Percentiles rank a stretch among this genome's conserved stretches.
Evolutionary conservation across 2,797 vertebrate species (phyloP).

Genomic region (Anas bahamensis): DNA sequence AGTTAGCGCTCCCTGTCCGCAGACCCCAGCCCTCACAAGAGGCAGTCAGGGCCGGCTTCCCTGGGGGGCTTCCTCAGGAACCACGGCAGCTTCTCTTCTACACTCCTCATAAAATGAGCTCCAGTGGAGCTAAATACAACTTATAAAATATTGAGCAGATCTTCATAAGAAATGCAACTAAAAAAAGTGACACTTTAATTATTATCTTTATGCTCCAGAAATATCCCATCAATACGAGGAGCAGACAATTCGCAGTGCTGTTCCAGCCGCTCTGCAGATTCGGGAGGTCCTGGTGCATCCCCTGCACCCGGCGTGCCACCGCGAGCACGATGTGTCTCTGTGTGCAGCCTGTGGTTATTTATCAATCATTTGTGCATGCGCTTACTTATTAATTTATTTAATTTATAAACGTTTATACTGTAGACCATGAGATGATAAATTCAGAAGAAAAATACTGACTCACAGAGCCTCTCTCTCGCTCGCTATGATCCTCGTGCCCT

Average conservation of each 20-base stretch:
- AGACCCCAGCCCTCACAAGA: neutral
- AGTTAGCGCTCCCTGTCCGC: fast-evolving
- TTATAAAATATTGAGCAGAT: constrained; percentile 41
- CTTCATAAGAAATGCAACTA: constrained; percentile 34
- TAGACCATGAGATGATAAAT: neutral
- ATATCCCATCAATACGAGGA: constrained; percentile 35
- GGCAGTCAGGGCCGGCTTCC: neutral
- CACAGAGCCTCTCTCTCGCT: neutral
- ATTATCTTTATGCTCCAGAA: constrained; percentile 60
- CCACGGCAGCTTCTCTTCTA: neutral
- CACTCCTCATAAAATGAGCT: constrained; percentile 16
- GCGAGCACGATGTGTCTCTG: neutral
- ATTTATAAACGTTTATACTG: constrained; percentile 18
- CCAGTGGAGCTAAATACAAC: constrained; percentile 44
- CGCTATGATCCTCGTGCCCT: neutral
- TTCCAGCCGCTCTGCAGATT: neutral
- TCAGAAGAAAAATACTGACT: neutral
- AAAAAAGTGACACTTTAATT: constrained; percentile 58
- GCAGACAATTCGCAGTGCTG: constrained; percentile 10
- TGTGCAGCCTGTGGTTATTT: neutral
- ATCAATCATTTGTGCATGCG: constrained; percentile 13
- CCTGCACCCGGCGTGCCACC: neutral
- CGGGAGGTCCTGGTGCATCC: neutral
- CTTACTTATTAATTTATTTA: constrained; percentile 27
- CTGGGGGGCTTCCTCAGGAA: neutral